Conservation (phyloP, 2,797 vertebrate genomes). For the Pipistrellus pipistrellus region DNA sequence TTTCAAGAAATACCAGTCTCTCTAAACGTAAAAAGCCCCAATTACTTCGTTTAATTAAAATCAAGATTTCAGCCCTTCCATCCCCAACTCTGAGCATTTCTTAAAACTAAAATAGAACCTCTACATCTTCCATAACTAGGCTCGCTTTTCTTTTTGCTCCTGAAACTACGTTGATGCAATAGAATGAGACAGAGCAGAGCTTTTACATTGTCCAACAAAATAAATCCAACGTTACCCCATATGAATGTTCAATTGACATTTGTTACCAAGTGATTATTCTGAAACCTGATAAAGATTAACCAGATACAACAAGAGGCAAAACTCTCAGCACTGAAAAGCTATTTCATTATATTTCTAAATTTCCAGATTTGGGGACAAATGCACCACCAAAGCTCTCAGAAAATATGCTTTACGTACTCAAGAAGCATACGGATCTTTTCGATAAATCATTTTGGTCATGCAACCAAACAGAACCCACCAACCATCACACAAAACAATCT, state of each 20-base stretch:
- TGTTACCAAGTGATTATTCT: slow-evolving; percentile 13
- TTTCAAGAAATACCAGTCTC: not conserved
- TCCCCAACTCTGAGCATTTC: not conserved
- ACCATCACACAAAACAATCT: slow-evolving; percentile 32
- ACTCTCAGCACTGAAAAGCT: slow-evolving; percentile 36
- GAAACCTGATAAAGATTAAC: slow-evolving; percentile 45
- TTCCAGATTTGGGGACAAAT: slow-evolving; percentile 30
- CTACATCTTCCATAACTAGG: not conserved
- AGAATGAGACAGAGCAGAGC: not conserved
- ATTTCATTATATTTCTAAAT: slow-evolving; percentile 60
- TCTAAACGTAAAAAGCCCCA: slow-evolving; percentile 55
- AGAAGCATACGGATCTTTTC: slow-evolving; percentile 49
- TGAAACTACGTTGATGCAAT: slow-evolving; percentile 31
- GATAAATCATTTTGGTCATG: slow-evolving; percentile 58
- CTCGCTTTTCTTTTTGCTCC: not conserved
- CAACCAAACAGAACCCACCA: slow-evolving; percentile 49
- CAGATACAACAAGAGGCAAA: not conserved
- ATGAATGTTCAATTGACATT: not conserved
- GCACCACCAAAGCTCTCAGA: slow-evolving; percentile 35
- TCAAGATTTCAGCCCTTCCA: not conserved
- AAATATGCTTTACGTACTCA: slow-evolving; percentile 46
- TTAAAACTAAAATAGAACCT: slow-evolving; percentile 15
- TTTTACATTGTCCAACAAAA: slow-evolving; percentile 39
- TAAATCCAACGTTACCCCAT: not conserved
- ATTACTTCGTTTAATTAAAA: slow-evolving; percentile 2